Percentiles rank a stretch among this genome's conserved stretches.
Conservation (phyloP, 2,888 invertebrate species). For the Netelia fuscicornis region DNA sequence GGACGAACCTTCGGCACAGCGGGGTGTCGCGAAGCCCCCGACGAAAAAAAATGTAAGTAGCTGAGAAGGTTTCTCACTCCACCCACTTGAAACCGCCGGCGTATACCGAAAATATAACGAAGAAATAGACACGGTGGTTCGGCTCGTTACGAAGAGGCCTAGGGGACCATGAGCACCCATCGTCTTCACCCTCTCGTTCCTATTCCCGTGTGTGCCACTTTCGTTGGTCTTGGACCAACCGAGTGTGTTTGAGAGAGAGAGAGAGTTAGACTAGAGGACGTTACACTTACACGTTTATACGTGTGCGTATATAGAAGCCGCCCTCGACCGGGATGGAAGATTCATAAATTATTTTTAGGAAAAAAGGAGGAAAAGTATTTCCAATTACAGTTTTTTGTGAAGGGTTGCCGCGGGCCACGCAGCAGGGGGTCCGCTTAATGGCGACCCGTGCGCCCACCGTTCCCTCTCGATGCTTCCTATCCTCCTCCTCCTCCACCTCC, state of each 20-base stretch:
- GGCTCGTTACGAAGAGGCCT: constrained; percentile 58
- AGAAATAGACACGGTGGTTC: constrained; percentile 58
- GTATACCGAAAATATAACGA: constrained; percentile 19
- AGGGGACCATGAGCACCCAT: constrained; percentile 27
- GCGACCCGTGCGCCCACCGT: constrained; percentile 83
- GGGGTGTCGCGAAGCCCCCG: constrained; percentile 72
- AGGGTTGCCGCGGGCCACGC: constrained; percentile 85
- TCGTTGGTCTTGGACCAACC: constrained; percentile 37
- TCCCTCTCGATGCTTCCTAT: constrained; percentile 73
- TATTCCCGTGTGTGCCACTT: constrained; percentile 60
- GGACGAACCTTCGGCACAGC: constrained; percentile 80
- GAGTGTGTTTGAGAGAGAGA: constrained; percentile 21
- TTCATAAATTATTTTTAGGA: constrained; percentile 85
- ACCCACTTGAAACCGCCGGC: constrained; percentile 24
- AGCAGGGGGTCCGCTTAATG: constrained; percentile 85
- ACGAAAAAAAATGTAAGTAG: constrained; percentile 57
- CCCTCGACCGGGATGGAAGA: constrained; percentile 76
- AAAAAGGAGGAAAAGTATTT: constrained; percentile 85
- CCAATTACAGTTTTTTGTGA: constrained; percentile 85
- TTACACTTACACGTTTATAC: constrained; percentile 32
- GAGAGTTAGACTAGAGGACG: constrained; percentile 46
- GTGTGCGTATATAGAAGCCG: constrained; percentile 63
- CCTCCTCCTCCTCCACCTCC: constrained; percentile 52
- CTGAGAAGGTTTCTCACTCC: constrained; percentile 48
- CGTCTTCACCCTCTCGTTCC: constrained; percentile 59